These are phyloP conservation scores for Epinephelus cyanopodus DNA, from an alignment of 2,113 vertebrate genomes.

Conservation along the genomic window DNA sequence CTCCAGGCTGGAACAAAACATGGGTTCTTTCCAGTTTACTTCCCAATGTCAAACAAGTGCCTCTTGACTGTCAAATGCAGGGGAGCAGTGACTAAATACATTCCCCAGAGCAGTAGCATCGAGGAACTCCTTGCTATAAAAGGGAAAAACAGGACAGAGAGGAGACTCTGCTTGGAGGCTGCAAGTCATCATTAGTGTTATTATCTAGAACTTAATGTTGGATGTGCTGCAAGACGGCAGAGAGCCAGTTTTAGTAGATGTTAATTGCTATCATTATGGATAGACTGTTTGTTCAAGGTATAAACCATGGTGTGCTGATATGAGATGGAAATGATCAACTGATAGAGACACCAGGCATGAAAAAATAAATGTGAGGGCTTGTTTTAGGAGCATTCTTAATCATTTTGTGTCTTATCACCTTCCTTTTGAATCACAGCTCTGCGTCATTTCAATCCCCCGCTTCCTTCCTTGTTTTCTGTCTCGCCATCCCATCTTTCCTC, in stretches of 20 bases:
- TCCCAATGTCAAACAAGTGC: slow-evolving; percentile 83
- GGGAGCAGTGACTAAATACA: slow-evolving; percentile 74
- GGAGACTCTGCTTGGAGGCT: slow-evolving; percentile 55
- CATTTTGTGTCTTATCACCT: slow-evolving; percentile 4
- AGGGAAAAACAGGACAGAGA: slow-evolving; percentile 71
- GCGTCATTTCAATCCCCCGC: slow-evolving; percentile 21
- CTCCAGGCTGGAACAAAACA: slow-evolving; percentile 71
- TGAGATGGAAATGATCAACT: slow-evolving; percentile 53
- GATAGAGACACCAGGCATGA: slow-evolving; percentile 32
- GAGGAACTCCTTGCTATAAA: slow-evolving; percentile 80
- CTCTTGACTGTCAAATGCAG: slow-evolving; percentile 76
- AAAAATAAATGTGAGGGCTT: slow-evolving; percentile 26
- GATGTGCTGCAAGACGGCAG: slow-evolving; percentile 49
- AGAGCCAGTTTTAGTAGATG: slow-evolving; percentile 57
- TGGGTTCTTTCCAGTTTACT: slow-evolving; percentile 76
- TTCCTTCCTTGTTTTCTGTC: slow-evolving; percentile 16
- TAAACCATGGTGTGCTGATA: slow-evolving; percentile 48
- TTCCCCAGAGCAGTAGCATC: slow-evolving; percentile 74
- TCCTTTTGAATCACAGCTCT: slow-evolving; percentile 43
- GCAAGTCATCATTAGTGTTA: slow-evolving; percentile 73
- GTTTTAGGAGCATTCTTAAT: slow-evolving; percentile 11
- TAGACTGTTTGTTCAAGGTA: slow-evolving; percentile 57
- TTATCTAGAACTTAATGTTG: slow-evolving; percentile 63
- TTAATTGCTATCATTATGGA: slow-evolving; percentile 66
- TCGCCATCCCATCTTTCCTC: slow-evolving; percentile 8